A percentile compares a stretch with the other conserved stretches of the same genome.
Evolutionary conservation across 2,797 vertebrate genomes (phyloP).

Genomic region (Bucorvus abyssinicus): DNA sequence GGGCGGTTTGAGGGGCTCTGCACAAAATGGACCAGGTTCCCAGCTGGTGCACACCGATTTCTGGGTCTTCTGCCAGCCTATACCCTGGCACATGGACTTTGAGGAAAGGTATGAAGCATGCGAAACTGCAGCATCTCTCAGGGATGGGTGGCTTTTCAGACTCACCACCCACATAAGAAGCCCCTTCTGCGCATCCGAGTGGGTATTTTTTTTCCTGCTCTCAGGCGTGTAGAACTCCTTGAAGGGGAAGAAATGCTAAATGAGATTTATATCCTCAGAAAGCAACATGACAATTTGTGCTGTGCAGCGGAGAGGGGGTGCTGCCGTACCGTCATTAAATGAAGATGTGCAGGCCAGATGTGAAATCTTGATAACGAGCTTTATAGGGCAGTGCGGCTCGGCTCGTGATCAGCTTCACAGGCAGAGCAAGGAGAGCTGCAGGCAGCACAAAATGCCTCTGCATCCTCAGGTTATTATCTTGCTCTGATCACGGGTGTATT

Average conservation of each 20-base stretch:
- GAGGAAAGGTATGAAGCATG: neutral
- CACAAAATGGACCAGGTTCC: neutral
- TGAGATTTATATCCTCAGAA: constrained; percentile 61
- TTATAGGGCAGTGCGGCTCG: neutral
- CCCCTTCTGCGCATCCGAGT: neutral
- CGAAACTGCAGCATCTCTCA: neutral
- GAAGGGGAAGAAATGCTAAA: constrained; percentile 37
- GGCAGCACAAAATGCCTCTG: neutral
- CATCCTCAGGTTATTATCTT: neutral
- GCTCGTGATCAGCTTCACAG: neutral
- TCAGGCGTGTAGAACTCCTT: constrained; percentile 35
- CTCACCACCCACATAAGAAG: neutral
- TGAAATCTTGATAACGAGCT: constrained; percentile 43
- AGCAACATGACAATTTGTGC: constrained; percentile 50
- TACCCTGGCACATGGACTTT: neutral
- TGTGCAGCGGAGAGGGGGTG: constrained; percentile 26
- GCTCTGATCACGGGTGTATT: neutral
- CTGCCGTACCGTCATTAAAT: constrained; percentile 65
- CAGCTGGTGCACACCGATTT: neutral
- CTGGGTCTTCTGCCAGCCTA: neutral
- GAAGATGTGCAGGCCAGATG: constrained; percentile 60
- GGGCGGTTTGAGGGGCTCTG: neutral
- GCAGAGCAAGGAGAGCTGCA: neutral
- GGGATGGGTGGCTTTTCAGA: neutral
- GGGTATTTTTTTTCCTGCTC: constrained; percentile 29